Percentiles rank a stretch among this genome's conserved stretches.
These are phyloP conservation scores for Cancer borealis DNA, from an alignment of 2,888 invertebrate genomes.

Conservation along the genomic window DNA sequence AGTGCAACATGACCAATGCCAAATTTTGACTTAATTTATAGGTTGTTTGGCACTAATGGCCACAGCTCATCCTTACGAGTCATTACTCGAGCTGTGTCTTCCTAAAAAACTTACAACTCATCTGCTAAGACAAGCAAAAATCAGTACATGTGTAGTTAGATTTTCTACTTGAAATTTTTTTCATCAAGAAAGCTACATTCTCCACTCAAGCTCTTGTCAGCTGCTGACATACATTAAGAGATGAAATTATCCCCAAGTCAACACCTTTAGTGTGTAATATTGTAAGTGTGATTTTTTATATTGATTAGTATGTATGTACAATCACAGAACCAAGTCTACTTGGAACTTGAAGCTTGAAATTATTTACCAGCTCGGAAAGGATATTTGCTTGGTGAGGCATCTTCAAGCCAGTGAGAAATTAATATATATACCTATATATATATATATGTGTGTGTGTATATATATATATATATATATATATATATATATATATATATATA, in stretches of 20 bases:
- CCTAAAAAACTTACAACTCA: constrained; percentile 50
- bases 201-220: constrained; percentile 58
- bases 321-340: constrained; percentile 58
- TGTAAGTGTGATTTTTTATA: constrained; percentile 74
- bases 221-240: constrained; percentile 56
- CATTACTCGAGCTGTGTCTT: constrained; percentile 55
- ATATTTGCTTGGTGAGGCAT: constrained; percentile 64
- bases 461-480: constrained; percentile 32
- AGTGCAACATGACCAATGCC: constrained; percentile 66
- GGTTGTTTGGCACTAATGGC: constrained; percentile 58
- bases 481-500: constrained; percentile 24
- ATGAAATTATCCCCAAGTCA: constrained; percentile 63
- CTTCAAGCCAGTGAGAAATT: constrained; percentile 66
- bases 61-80: constrained; percentile 59
- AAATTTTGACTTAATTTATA: constrained; percentile 42
- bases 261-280: constrained; percentile 68
- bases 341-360: constrained; percentile 72
- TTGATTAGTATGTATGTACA: constrained; percentile 74
- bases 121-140: constrained; percentile 57
- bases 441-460: neutral
- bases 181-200: constrained; percentile 61
- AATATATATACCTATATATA: constrained; percentile 7
- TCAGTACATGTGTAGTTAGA: constrained; percentile 70
- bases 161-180: constrained; percentile 74
- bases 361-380: constrained; percentile 69